These are phyloP conservation scores for Elephantulus edwardii DNA, from an alignment of 2,113 vertebrate species.

Conservation along the genomic window DNA sequence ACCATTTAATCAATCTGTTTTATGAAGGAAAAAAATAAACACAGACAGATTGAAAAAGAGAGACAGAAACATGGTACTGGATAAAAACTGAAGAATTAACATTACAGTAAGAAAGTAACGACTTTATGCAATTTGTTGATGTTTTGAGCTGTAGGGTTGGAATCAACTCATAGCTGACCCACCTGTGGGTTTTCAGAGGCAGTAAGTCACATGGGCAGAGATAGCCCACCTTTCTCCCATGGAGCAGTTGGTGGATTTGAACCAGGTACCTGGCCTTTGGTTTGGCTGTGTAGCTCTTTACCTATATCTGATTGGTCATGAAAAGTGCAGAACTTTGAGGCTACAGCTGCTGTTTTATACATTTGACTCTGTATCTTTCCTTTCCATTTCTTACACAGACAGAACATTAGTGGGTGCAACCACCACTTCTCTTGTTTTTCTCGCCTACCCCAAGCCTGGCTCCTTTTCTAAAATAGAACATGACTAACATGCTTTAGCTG, in stretches of 20 bases:
- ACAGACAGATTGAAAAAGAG: not conserved
- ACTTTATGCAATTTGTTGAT: too few relatives aligned
- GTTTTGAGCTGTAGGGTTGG: too few relatives aligned
- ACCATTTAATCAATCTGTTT: not conserved
- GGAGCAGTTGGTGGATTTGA: too few relatives aligned
- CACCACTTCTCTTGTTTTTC: not conserved
- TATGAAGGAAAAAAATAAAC: not conserved
- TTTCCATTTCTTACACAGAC: not conserved
- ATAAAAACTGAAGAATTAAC: constrained; percentile 44
- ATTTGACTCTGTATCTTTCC: not conserved
- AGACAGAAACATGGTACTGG: not conserved
- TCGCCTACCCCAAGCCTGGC: not conserved
- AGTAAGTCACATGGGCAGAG: too few relatives aligned
- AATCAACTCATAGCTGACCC: too few relatives aligned
- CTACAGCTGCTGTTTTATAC: not conserved
- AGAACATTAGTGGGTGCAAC: not conserved
- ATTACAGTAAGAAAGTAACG: not conserved
- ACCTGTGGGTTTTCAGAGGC: too few relatives aligned
- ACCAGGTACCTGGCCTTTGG: too few relatives aligned
- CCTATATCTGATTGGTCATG: not conserved
- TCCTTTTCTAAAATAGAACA: constrained; percentile 25
- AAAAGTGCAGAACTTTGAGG: not conserved
- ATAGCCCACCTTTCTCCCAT: too few relatives aligned
- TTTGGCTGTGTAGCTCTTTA: too few relatives aligned
- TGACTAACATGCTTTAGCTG: not conserved